A percentile compares a stretch with the other conserved stretches of the same genome.
Conservation (phyloP, 2,888 invertebrate genomes). For the Temnothorax rugatulus region DNA sequence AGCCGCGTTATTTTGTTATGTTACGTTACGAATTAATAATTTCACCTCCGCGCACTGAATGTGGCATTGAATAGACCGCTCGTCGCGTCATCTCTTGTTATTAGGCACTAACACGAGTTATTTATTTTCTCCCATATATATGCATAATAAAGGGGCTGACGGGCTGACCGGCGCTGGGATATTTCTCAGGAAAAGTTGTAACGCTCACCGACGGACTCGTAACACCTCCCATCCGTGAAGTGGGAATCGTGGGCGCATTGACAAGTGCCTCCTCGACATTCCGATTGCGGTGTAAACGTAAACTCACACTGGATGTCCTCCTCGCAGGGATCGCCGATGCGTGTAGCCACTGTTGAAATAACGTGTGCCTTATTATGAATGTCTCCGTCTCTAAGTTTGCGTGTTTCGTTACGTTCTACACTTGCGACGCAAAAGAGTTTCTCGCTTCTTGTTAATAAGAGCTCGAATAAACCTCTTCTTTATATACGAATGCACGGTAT, state of each 20-base stretch:
- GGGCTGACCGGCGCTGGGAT: background rate
- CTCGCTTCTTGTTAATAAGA: background rate
- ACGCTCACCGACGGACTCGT: slow-evolving; percentile 83
- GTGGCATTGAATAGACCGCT: background rate
- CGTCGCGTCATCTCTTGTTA: background rate
- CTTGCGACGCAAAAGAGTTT: background rate
- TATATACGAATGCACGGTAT: background rate
- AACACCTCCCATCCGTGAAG: slow-evolving; percentile 83
- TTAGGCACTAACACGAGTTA: background rate
- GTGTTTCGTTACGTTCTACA: background rate
- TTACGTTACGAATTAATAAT: background rate
- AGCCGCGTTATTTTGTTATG: background rate
- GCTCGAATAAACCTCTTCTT: background rate
- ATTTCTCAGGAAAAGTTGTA: slow-evolving; percentile 38
- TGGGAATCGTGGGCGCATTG: slow-evolving; percentile 83
- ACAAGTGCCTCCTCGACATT: slow-evolving; percentile 82
- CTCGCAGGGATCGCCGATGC: slow-evolving; percentile 82
- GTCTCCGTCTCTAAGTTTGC: background rate
- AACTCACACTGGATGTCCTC: slow-evolving; percentile 83
- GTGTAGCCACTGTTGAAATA: slow-evolving; percentile 77
- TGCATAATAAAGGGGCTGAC: background rate
- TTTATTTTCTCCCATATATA: slow-evolving; percentile 42
- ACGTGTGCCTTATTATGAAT: background rate
- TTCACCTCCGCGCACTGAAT: background rate
- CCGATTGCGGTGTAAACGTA: slow-evolving; percentile 83